Evolutionary conservation across 2,888 invertebrate species (phyloP), one percentile per base, ranked within the genome.

Genomic region (Mesoligia furuncula): DNA sequence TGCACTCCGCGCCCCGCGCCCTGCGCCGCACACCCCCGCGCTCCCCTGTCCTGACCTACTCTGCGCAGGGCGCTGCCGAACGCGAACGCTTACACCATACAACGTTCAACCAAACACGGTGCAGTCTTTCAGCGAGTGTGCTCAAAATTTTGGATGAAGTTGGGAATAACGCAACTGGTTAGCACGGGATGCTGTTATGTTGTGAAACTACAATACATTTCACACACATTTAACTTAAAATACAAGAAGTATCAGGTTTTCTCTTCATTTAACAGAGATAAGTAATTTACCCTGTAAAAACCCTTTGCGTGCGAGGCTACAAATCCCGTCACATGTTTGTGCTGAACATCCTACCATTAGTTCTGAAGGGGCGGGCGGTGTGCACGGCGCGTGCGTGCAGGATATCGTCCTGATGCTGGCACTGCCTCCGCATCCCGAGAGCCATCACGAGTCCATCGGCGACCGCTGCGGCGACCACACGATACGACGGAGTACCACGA

Each of bases 21-120:
- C 83, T 85, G 83, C 86, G 80, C 87, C 86, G 77, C 86, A 77
- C 85, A 20, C 77, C 87, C 86, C 88, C 87, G 70, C 83, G 57
- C 70, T 73, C 88, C 84, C 84, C 87, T 83, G 81, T 87, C 88
- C 90, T 90, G 87, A 91, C 91, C 92, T 90, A 90, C 90, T 91
- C 89, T 92, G 92, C 92, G 92, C 92, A 92, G 85, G 88, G 87
- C 88, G 86, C 81, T 85, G 86, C 79, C 85, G 82, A 89, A 84
- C 80, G 78, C 73, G 75, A 87, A 75, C 65, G 64, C 78, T 85
- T 85, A 85, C 84, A 86, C 74, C 74, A 74, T 24, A 75, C 69
- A 20, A 51, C 74, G 54, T 79, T 78, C 85, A n/a, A 78, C 72
- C 9, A 69, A 82, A 84, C 24, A 84, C 66, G 70, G 77, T 84